These are phyloP conservation scores for Threskiornis aethiopicus DNA, from an alignment of 2,797 vertebrate species.

Conservation along the genomic window DNA sequence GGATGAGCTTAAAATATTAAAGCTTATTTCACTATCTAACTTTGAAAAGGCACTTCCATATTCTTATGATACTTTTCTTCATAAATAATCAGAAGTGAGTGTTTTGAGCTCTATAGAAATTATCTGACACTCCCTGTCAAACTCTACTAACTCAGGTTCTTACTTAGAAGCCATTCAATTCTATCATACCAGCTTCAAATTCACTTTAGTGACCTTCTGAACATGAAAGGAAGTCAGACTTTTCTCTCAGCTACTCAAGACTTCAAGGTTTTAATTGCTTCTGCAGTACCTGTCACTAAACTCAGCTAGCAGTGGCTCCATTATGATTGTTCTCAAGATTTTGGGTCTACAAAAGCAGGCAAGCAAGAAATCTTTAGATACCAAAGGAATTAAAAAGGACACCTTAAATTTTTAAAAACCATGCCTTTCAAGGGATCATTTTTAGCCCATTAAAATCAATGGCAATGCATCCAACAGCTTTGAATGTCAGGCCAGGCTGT, in stretches of 20 bases:
- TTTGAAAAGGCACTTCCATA: not conserved
- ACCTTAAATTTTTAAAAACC: not conserved
- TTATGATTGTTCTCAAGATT: not conserved
- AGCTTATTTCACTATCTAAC: not conserved
- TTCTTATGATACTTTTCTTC: not conserved
- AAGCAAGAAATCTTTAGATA: not conserved
- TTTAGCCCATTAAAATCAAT: not conserved
- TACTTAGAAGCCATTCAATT: not conserved
- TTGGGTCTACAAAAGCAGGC: not conserved
- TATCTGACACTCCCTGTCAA: not conserved
- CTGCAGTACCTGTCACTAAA: not conserved
- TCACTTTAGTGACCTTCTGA: conserved; percentile 10
- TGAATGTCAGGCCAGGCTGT: not conserved
- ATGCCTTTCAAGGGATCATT: not conserved
- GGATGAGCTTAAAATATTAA: not conserved
- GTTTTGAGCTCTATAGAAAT: not conserved
- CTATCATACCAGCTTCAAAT: not conserved
- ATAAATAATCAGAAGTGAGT: not conserved
- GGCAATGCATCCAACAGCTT: not conserved
- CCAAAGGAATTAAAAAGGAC: not conserved
- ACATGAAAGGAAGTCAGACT: not conserved
- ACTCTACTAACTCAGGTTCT: not conserved
- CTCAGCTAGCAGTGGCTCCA: not conserved
- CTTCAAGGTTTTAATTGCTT: not conserved
- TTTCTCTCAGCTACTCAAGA: not conserved